Percentiles rank a stretch among this genome's conserved stretches.
phyloP scores from a whole-genome alignment of 2,113 vertebrate species.

The Alethe diademata region DNA sequence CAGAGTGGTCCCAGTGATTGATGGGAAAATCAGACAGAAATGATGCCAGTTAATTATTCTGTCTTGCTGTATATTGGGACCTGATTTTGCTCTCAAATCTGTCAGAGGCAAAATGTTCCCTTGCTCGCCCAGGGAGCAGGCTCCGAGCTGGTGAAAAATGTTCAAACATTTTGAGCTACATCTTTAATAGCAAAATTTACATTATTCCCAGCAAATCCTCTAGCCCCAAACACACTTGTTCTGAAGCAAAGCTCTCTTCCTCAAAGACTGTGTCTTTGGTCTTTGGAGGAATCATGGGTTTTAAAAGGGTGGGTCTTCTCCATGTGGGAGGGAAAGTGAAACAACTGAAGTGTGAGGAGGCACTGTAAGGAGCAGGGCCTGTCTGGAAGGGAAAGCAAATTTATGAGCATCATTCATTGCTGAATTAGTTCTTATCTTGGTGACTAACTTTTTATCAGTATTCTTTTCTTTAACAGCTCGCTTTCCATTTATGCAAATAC shows the following conservation, averaged over 20 bases:
- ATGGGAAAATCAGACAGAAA: constrained; percentile 21
- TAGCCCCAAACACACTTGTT: not conserved
- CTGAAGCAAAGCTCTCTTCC: constrained; percentile 34
- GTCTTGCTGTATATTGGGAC: not conserved
- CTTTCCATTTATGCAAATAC: constrained; percentile 65
- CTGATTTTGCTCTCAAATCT: constrained; percentile 1
- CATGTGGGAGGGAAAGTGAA: not conserved
- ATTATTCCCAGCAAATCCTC: not conserved
- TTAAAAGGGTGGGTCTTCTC: constrained; percentile 42
- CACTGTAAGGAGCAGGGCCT: constrained; percentile 16
- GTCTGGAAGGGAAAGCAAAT: constrained; percentile 53
- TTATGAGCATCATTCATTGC: constrained; percentile 48
- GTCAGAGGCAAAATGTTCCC: not conserved
- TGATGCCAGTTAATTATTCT: constrained; percentile 41
- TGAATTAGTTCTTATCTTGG: constrained; percentile 48
- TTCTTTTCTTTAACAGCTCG: constrained; percentile 54
- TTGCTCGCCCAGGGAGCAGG: not conserved
- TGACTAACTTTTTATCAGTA: constrained; percentile 61
- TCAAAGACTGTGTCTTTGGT: not conserved
- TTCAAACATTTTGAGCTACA: constrained; percentile 26
- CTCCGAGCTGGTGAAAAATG: not conserved
- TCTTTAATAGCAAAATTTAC: constrained; percentile 17
- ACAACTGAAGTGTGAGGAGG: constrained; percentile 13
- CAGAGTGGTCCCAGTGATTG: not conserved
- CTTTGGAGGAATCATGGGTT: constrained; percentile 35